Evolutionary conservation across 2,888 invertebrate species (phyloP).

Genomic region (Torymus aiolomorphi): DNA sequence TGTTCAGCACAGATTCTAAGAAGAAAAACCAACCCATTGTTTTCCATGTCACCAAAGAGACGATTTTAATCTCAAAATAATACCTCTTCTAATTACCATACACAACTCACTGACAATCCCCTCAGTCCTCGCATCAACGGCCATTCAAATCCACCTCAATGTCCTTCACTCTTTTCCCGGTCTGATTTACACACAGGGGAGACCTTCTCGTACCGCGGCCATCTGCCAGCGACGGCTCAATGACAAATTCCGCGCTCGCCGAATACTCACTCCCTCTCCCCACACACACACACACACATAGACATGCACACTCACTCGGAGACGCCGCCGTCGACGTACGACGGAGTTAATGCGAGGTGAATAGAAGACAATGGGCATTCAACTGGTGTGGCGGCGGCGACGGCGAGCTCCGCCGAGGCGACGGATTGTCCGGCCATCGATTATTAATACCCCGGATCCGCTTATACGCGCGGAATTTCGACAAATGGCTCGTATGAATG

Average conservation of each 20-base stretch:
- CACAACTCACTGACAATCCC: no score
- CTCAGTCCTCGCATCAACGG: no score
- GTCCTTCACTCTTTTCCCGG: no score
- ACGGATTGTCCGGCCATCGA: slow-evolving; percentile 48
- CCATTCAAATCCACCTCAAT: no score
- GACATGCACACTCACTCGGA: not conserved
- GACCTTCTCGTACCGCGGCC: not conserved
- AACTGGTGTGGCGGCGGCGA: slow-evolving; percentile 39
- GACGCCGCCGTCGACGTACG: slow-evolving; percentile 10
- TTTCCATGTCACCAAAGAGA: no score
- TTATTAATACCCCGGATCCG: slow-evolving; percentile 45
- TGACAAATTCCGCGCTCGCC: slow-evolving; percentile 24
- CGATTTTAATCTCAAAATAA: no score
- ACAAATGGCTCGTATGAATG: slow-evolving; percentile 22
- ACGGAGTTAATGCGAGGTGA: slow-evolving; percentile 21
- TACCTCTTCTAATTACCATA: no score
- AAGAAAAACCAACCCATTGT: no score
- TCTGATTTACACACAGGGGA: not conserved
- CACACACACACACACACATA: no score
- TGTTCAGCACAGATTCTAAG: no score
- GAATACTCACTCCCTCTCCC: no score
- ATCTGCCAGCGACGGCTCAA: not conserved
- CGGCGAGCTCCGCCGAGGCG: not conserved
- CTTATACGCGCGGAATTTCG: slow-evolving; percentile 24
- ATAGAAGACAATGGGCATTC: slow-evolving; percentile 53